Evolutionary conservation across 2,888 invertebrate genomes (phyloP).

Genomic region (Subacronicta megacephala): DNA sequence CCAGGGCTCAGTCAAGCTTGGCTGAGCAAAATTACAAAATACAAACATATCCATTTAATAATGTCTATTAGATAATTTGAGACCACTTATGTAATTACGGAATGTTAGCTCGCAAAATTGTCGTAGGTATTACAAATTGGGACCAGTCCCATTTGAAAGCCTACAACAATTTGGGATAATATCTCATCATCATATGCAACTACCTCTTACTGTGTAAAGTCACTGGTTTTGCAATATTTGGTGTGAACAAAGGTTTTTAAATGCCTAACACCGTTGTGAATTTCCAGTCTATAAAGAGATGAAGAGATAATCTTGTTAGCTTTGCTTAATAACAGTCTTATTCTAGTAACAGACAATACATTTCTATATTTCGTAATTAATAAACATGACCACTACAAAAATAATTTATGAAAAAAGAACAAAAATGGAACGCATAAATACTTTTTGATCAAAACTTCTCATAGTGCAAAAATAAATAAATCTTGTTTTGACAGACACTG

Average conservation of each 20-base stretch:
- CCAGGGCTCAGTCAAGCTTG: no score
- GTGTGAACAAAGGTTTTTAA: no score
- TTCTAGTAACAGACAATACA: no score
- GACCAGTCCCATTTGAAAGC: neutral
- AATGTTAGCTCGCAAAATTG: slow-evolving; percentile 2
- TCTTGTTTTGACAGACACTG: slow-evolving; percentile 16
- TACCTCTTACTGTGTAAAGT: neutral
- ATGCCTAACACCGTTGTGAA: no score
- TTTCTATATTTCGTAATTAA: no score
- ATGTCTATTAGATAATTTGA: slow-evolving; percentile 2
- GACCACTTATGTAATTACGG: slow-evolving; percentile 1
- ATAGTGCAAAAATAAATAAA: neutral
- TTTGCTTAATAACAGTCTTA: no score
- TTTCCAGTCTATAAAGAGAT: no score
- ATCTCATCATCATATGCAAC: neutral
- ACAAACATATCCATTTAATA: neutral
- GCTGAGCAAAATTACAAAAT: neutral
- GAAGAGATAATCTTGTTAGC: no score
- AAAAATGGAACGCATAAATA: slow-evolving; percentile 6
- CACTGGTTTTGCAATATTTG: no score
- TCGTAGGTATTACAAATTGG: neutral
- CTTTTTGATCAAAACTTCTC: slow-evolving; percentile 1
- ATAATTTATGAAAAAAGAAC: neutral
- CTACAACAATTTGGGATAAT: neutral
- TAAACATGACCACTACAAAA: no score